phyloP scores from a whole-genome alignment of 2,113 vertebrate species.

The Passerina amoena region DNA sequence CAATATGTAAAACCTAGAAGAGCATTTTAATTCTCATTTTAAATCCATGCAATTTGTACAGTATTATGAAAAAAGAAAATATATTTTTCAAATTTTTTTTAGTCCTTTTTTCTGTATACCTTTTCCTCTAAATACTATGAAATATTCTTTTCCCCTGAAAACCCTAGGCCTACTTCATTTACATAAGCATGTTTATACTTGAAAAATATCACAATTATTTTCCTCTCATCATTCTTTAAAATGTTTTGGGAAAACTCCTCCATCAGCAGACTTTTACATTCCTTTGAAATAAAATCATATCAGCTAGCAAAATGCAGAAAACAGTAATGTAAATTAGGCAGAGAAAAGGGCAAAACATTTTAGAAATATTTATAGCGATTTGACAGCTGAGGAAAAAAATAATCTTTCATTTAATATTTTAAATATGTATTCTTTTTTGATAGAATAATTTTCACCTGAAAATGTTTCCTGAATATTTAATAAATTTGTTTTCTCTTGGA shows the following conservation, averaged over 20 bases:
- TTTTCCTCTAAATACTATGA: neutral
- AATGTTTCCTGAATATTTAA: neutral
- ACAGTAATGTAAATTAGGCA: neutral
- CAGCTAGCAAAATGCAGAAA: neutral
- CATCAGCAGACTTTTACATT: neutral
- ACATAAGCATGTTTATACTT: neutral
- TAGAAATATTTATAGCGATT: neutral
- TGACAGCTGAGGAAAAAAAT: neutral
- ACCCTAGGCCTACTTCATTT: neutral
- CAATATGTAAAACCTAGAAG: neutral
- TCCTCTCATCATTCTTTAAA: neutral
- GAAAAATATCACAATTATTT: neutral
- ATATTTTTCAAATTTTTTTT: neutral
- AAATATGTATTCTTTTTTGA: neutral
- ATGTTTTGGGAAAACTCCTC: neutral
- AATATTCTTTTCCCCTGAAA: neutral
- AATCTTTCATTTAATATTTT: neutral
- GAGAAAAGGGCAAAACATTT: neutral
- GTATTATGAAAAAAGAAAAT: neutral
- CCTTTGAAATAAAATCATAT: neutral
- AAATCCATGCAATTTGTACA: neutral
- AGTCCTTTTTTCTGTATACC: neutral
- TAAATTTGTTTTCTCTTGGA: neutral
- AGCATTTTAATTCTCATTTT: neutral
- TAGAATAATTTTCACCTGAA: neutral